Percentiles rank a stretch among this genome's conserved stretches.
Conservation (phyloP, 2,113 vertebrate species). For the Strix uralensis region DNA sequence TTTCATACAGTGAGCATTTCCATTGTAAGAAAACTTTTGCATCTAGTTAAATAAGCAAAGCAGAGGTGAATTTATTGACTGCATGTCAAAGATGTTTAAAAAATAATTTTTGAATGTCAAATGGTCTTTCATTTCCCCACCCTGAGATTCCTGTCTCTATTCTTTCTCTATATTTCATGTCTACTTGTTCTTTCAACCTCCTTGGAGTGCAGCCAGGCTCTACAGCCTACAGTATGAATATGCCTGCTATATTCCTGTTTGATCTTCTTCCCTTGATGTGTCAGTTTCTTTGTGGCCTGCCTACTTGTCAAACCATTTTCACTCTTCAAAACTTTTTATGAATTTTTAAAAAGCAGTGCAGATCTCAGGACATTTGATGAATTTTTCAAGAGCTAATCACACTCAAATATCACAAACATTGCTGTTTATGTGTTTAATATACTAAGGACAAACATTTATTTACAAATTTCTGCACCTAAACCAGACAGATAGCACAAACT, state of each 20-base stretch:
- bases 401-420: constrained; percentile 46
- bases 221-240: constrained; percentile 64
- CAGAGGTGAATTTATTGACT: constrained; percentile 60
- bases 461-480: constrained; percentile 48
- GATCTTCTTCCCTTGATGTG: constrained; percentile 78
- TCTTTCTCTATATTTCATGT: constrained; percentile 73
- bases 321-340: constrained; percentile 74
- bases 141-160: constrained; percentile 72
- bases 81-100: constrained; percentile 61
- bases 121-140: constrained; percentile 69
- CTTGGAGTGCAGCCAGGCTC: constrained; percentile 69
- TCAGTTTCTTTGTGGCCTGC: constrained; percentile 75
- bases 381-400: constrained; percentile 73
- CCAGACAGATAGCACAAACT: constrained; percentile 6
- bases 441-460: constrained; percentile 65
- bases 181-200: constrained; percentile 73
- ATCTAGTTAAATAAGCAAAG: constrained; percentile 54
- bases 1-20: background rate
- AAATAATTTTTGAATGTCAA: constrained; percentile 71
- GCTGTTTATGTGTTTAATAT: constrained; percentile 51
- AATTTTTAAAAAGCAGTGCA: constrained; percentile 72
- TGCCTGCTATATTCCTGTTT: constrained; percentile 69
- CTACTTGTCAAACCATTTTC: constrained; percentile 76
- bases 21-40: constrained; percentile 14
- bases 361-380: constrained; percentile 66